These are phyloP conservation scores for Hemicrepidius hirtus DNA, from an alignment of 2,888 invertebrate genomes.

Conservation along the genomic window DNA sequence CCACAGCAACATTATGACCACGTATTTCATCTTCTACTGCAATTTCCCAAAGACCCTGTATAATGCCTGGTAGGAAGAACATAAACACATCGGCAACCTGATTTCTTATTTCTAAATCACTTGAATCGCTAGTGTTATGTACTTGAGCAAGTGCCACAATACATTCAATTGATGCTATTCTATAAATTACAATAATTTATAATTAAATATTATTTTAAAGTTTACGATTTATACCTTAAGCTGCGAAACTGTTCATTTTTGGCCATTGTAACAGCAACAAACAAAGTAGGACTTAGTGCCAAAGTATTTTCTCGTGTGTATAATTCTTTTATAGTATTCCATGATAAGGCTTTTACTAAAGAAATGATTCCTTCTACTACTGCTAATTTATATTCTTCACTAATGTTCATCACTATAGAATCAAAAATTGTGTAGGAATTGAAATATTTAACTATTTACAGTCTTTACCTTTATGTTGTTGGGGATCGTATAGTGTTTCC, in stretches of 20 bases:
- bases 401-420: conserved; percentile 74
- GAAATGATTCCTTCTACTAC: conserved; percentile 75
- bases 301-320: conserved; percentile 76
- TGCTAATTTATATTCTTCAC: conserved; percentile 79
- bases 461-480: conserved; percentile 57
- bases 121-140: conserved; percentile 73
- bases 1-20: conserved; percentile 78
- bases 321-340: conserved; percentile 74
- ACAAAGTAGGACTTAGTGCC: conserved; percentile 79
- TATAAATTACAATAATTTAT: conserved; percentile 59
- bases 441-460: background rate
- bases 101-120: conserved; percentile 74
- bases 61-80: conserved; percentile 79
- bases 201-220: background rate
- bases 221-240: conserved; percentile 73
- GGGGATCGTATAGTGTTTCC: conserved; percentile 75
- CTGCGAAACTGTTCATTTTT: conserved; percentile 78
- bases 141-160: conserved; percentile 79
- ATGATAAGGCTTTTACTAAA: conserved; percentile 73
- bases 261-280: conserved; percentile 79
- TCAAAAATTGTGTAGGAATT: background rate
- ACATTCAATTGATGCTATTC: conserved; percentile 75
- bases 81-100: conserved; percentile 76
- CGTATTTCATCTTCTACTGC: conserved; percentile 76
- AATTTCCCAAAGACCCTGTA: conserved; percentile 76